Evolutionary conservation across 2,113 vertebrate genomes (phyloP), one percentile per base, ranked within the genome.

Genomic region (Vulpes vulpes): DNA sequence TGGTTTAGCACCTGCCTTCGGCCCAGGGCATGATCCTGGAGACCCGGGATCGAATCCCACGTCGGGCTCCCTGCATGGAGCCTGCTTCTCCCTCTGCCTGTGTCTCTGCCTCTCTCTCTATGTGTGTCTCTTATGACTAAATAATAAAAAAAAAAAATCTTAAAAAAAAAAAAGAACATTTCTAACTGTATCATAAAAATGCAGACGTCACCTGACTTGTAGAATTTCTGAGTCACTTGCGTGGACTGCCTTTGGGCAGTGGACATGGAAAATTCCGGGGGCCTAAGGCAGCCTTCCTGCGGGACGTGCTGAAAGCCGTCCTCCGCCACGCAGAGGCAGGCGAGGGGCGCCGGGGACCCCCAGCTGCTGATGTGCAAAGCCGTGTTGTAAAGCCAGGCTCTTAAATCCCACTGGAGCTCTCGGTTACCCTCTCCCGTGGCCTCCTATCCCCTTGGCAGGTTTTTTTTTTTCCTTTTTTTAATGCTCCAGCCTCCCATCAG

Each of bases 301-400:
- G 9, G 14, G 1, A 30, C 0, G 2, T 0, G 2, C 53, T 19
- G 65, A 84, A 11, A 38, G 20, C 4, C 19, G 20, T 51, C 53
- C 69, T 59, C 35, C 79, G 59, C 9, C 43, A 59, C 79, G 67
- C 53, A 22, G 79, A 74, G 73, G n/a, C 22, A 57, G 49, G 83
- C 1, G 25, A 57, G 74, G 17, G 57, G 62, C 2, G 1, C 3
- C 11, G 53, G 12, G 49, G 60, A 8, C n/a, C 0, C 0, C 8
- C 43, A 27, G 65, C 4, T 27, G 79, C n/a, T 35, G 15, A 57
- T 51, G 20, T 23, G 15, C 38, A 64, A 78, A 83, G 38, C 65
- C 19, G 0, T 11, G 23, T 74, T 91, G 83, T 64, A 83, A 83
- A 83, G 86, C 25, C 55, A 2, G n/a, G 62, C 30, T 43, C 32